Evolutionary conservation across 2,113 vertebrate species (phyloP).

Genomic region (Thamnaconus septentrionalis): DNA sequence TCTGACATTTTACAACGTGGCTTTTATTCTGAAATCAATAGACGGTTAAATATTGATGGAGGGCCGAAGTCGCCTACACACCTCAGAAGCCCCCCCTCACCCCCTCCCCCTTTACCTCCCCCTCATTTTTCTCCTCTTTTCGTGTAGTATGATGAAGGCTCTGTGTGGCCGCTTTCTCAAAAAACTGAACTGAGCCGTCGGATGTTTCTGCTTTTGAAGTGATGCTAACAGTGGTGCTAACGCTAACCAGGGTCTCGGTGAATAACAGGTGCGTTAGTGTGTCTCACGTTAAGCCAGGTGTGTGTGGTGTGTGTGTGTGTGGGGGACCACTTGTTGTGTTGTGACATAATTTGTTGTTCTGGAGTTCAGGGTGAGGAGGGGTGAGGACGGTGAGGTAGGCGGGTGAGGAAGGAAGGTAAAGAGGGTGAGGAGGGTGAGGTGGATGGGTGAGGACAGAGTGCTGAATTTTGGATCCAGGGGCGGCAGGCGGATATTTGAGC

Average conservation of each 20-base stretch:
- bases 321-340: not conserved
- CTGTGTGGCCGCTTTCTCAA: not conserved
- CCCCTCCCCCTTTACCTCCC: conserved; percentile 1
- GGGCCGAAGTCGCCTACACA: conserved; percentile 30
- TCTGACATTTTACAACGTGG: conserved; percentile 65
- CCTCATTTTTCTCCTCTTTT: conserved; percentile 5
- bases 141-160: conserved; percentile 4
- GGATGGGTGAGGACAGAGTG: conserved; percentile 19
- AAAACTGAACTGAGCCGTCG: conserved; percentile 7
- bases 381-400: not conserved
- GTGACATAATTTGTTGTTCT: not conserved
- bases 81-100: conserved; percentile 23
- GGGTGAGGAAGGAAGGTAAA: not conserved
- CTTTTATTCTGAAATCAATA: conserved; percentile 60
- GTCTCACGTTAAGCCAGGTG: too few relatives aligned
- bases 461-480: conserved; percentile 32
- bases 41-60: conserved; percentile 65
- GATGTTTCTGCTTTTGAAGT: conserved; percentile 1
- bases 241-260: too few relatives aligned
- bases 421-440: conserved; percentile 20
- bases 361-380: too few relatives aligned
- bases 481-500: conserved; percentile 67
- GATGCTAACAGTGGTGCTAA: too few relatives aligned
- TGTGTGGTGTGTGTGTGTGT: too few relatives aligned
- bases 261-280: too few relatives aligned